These are phyloP conservation scores for Bos indicus DNA, from an alignment of 2,113 vertebrate genomes.

Conservation along the genomic window DNA sequence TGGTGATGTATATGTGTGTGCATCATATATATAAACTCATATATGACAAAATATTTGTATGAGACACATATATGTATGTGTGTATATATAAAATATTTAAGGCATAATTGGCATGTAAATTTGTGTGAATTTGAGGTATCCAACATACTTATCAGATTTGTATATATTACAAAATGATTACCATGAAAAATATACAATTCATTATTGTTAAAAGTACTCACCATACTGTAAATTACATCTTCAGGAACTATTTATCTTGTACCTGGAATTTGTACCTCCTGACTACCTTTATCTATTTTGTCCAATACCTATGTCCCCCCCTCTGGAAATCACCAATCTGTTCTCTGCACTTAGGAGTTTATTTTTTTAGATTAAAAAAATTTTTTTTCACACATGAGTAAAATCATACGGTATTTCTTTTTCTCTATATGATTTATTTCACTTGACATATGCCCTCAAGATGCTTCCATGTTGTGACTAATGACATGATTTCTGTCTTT, in stretches of 20 bases:
- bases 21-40: not conserved
- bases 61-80: not conserved
- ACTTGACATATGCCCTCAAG: not conserved
- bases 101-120: not conserved
- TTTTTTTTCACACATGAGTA: not conserved
- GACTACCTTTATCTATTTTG: not conserved
- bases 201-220: not conserved
- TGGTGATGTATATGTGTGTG: not conserved
- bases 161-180: not conserved
- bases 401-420: not conserved
- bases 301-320: not conserved
- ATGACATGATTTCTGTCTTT: not conserved
- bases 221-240: not conserved
- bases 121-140: not conserved
- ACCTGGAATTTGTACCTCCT: not conserved
- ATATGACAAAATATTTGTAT: not conserved
- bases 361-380: not conserved
- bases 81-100: not conserved
- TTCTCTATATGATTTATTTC: not conserved
- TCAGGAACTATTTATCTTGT: not conserved
- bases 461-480: not conserved
- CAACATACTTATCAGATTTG: not conserved
- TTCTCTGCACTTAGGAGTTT: not conserved
- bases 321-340: not conserved
- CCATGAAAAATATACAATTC: not conserved